Percentiles rank a stretch among this genome's conserved stretches.
Evolutionary conservation across 1,140 invertebrate species (phyloP).

Genomic region (Diuraphis noxia): DNA sequence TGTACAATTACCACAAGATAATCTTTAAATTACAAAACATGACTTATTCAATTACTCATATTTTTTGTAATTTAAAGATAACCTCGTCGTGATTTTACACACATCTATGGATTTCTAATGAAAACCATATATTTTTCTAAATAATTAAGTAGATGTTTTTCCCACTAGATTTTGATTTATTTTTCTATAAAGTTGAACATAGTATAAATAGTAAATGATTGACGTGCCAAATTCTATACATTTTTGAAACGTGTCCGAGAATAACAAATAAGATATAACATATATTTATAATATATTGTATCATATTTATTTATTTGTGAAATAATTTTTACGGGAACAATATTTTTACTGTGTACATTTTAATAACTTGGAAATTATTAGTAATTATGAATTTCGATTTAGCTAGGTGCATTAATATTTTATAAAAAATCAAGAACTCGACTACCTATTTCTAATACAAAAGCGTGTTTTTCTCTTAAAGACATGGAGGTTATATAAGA

Average conservation of each 20-base stretch:
- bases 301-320: not conserved
- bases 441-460: not conserved
- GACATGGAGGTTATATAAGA: too few species aligned
- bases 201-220: too few species aligned
- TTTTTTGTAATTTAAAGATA: not conserved
- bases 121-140: not conserved
- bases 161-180: not conserved
- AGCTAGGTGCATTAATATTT: not conserved
- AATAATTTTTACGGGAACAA: not conserved
- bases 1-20: not conserved
- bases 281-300: too few species aligned
- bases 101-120: not conserved
- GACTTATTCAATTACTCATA: too few species aligned
- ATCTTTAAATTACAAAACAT: not conserved
- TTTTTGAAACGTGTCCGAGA: not conserved
- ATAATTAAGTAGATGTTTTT: not conserved
- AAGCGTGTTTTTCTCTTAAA: not conserved
- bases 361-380: not conserved
- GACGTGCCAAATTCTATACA: not conserved
- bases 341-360: not conserved
- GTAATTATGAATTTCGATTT: too few species aligned
- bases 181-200: too few species aligned
- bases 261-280: not conserved
- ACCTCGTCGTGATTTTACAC: not conserved
- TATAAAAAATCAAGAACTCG: not conserved